Evolutionary conservation across 2,113 vertebrate species (phyloP).

Genomic region (Aptenodytes patagonicus): DNA sequence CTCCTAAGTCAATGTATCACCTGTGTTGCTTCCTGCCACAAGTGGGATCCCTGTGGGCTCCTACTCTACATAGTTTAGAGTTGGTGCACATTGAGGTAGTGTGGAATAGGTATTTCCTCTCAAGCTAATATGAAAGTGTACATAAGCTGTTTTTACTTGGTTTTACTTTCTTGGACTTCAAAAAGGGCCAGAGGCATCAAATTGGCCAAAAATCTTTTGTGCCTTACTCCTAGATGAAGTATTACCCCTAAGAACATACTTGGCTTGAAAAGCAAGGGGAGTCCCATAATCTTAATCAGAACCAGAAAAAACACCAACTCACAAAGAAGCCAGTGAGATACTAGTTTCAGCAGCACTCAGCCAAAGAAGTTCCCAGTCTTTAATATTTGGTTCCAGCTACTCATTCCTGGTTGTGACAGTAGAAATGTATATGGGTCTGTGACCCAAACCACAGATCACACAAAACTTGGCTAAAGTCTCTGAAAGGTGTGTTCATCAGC

Average conservation of each 20-base stretch:
- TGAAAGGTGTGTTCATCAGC: neutral
- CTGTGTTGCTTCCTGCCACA: neutral
- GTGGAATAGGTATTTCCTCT: neutral
- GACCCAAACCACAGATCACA: neutral
- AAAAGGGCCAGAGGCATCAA: neutral
- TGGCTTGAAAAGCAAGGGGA: neutral
- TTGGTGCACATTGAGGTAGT: neutral
- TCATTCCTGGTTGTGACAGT: neutral
- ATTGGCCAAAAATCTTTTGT: neutral
- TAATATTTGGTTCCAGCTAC: neutral
- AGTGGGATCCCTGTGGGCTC: fast-evolving
- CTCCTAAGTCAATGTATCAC: neutral
- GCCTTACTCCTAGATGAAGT: neutral
- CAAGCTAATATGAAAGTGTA: neutral
- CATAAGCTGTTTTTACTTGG: fast-evolving
- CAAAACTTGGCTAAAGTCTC: neutral
- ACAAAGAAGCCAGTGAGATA: neutral
- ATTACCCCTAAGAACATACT: neutral
- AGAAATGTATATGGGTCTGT: neutral
- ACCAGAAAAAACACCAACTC: neutral
- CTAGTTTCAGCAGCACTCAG: neutral
- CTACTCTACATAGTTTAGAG: neutral
- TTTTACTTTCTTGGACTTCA: neutral
- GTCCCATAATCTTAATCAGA: neutral
- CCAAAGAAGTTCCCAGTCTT: neutral